A percentile compares a stretch with the other conserved stretches of the same genome.
phyloP scores from a whole-genome alignment of 2,113 vertebrate species.

The Steatornis caripensis region DNA sequence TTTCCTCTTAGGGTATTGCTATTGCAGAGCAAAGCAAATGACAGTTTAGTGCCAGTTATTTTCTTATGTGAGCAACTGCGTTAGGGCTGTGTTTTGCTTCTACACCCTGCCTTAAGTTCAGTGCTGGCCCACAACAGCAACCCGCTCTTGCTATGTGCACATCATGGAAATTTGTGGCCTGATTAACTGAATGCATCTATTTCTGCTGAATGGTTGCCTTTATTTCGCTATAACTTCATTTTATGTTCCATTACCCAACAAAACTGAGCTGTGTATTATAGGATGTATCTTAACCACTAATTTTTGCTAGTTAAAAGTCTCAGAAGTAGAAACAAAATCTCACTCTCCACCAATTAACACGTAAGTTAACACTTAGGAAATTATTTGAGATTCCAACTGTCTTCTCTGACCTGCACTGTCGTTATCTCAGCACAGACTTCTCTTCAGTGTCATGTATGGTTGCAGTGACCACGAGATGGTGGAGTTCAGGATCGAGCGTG shows the following conservation, averaged over 20 bases:
- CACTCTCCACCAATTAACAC: neutral
- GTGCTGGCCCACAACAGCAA: neutral
- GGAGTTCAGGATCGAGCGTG: too few relatives aligned
- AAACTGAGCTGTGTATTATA: neutral
- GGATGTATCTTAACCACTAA: neutral
- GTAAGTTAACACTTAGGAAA: neutral
- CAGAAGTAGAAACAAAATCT: neutral
- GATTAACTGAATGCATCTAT: neutral
- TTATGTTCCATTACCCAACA: neutral
- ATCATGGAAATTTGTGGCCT: neutral
- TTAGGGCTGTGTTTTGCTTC: neutral
- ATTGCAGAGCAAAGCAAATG: neutral
- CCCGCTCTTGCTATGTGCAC: neutral
- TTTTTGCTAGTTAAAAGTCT: neutral
- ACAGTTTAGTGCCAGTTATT: neutral
- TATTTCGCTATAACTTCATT: neutral
- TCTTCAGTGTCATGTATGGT: neutral
- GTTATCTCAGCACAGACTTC: neutral
- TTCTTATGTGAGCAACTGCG: neutral
- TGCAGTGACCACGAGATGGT: too few relatives aligned
- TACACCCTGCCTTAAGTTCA: neutral
- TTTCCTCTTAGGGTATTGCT: neutral
- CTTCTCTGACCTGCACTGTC: neutral
- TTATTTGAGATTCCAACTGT: neutral
- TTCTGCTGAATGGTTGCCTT: neutral